phyloP scores from a whole-genome alignment of 1,140 invertebrate genomes.

The Caenorhabditis remanei region DNA sequence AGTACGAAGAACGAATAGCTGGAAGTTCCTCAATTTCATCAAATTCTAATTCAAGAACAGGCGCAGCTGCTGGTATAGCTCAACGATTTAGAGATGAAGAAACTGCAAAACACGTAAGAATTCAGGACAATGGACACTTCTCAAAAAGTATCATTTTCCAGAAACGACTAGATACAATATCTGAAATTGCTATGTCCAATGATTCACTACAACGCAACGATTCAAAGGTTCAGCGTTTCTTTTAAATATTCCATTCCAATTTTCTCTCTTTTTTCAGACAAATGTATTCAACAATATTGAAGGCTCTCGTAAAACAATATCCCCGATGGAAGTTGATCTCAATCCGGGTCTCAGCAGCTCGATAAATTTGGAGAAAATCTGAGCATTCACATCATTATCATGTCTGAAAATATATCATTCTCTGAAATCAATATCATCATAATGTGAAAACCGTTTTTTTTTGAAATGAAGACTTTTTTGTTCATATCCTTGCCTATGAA shows the following conservation, averaged over 20 bases:
- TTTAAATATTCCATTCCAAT: not conserved
- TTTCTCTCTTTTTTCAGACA: not conserved
- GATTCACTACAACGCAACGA: slow-evolving; percentile 31
- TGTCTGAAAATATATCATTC: not conserved
- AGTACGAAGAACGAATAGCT: slow-evolving; percentile 33
- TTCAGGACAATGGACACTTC: not conserved
- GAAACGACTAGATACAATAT: slow-evolving; percentile 41
- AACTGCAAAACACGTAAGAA: slow-evolving; percentile 13
- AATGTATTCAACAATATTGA: slow-evolving; percentile 45
- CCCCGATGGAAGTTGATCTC: slow-evolving; percentile 39
- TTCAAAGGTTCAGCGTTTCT: slow-evolving; percentile 3
- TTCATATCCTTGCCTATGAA: not conserved
- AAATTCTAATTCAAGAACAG: not conserved
- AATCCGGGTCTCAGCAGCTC: slow-evolving; percentile 48
- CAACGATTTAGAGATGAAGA: slow-evolving; percentile 35
- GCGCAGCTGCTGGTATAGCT: not conserved
- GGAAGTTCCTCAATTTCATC: not conserved
- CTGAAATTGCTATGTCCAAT: slow-evolving; percentile 32
- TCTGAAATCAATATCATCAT: slow-evolving; percentile 14
- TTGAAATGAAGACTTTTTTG: not conserved
- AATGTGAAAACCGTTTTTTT: not conserved
- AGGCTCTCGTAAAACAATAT: slow-evolving; percentile 8
- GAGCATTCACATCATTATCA: not conserved
- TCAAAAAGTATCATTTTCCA: not conserved
- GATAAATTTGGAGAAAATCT: slow-evolving; percentile 37